Conservation (phyloP, 2,113 vertebrate species). For the Nettapus auritus region DNA sequence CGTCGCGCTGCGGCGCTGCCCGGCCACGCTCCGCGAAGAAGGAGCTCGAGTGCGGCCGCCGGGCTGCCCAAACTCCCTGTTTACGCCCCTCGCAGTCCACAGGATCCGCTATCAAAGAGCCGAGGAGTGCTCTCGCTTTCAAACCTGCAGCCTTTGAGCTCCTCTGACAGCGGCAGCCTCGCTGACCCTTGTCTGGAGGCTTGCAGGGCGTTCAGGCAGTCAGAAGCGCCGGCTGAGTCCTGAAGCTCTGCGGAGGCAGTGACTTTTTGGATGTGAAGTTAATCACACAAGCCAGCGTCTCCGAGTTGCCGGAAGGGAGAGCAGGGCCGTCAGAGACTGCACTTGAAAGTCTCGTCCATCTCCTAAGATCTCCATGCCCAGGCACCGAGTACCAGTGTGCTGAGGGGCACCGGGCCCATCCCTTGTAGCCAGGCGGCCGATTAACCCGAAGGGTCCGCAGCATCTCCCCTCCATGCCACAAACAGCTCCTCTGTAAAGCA, state of each 20-base stretch:
- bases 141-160: not conserved
- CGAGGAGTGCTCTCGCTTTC: not conserved
- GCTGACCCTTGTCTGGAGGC: not conserved
- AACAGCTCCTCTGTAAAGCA: not conserved
- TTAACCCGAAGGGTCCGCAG: not conserved
- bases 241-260: not conserved
- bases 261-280: conserved; percentile 61
- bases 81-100: not conserved
- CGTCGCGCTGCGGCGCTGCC: not conserved
- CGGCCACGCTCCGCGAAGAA: fast-evolving
- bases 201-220: not conserved
- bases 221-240: not conserved
- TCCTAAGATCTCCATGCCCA: not conserved
- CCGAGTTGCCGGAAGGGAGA: not conserved
- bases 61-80: not conserved
- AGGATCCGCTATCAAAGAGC: not conserved
- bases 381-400: fast-evolving
- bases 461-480: not conserved
- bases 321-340: not conserved
- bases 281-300: conserved; percentile 38
- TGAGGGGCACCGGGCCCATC: not conserved
- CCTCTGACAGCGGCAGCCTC: not conserved
- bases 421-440: not conserved
- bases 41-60: fast-evolving
- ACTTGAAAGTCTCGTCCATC: not conserved